Conservation (phyloP, 53 echinoderm and acorn worm species). For the Actinopyga echinites region DNA sequence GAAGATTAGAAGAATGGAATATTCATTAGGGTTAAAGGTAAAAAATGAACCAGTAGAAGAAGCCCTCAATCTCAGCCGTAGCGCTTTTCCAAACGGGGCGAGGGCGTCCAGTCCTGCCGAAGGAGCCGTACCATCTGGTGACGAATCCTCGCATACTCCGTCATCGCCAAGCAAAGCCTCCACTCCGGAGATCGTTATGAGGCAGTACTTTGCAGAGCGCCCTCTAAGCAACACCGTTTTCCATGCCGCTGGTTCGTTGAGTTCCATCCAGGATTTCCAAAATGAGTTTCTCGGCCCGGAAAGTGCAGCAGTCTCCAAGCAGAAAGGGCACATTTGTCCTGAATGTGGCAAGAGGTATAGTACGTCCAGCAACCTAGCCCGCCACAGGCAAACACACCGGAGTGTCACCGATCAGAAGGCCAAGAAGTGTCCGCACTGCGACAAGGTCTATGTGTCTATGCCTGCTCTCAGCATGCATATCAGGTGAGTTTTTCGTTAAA, state of each 20-base stretch:
- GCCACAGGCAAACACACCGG: slow-evolving; percentile 95
- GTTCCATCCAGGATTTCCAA: background rate
- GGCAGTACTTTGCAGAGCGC: background rate
- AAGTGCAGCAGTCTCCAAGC: background rate
- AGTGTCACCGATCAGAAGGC: slow-evolving; percentile 99
- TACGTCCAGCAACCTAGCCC: slow-evolving; percentile 95
- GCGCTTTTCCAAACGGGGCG: background rate
- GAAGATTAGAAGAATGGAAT: background rate
- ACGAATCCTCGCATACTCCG: slow-evolving; percentile 59
- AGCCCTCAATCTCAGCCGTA: slow-evolving; percentile 17
- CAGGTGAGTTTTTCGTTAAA: slow-evolving; percentile 54
- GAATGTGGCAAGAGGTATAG: slow-evolving; percentile 99
- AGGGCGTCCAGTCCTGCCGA: slow-evolving; percentile 41
- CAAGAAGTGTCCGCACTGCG: slow-evolving; percentile 94
- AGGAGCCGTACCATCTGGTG: slow-evolving; percentile 48
- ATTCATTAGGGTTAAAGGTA: background rate
- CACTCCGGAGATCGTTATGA: slow-evolving; percentile 44
- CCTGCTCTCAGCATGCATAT: slow-evolving; percentile 99
- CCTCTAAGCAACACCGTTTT: background rate
- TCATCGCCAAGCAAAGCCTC: slow-evolving; percentile 60
- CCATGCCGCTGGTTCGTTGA: slow-evolving; percentile 39
- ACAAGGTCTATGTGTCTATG: slow-evolving; percentile 99
- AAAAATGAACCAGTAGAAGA: slow-evolving; percentile 30
- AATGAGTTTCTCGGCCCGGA: background rate
- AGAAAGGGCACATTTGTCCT: slow-evolving; percentile 70